These are phyloP conservation scores for Hemaris fuciformis DNA, from an alignment of 2,888 invertebrate species.

Conservation along the genomic window DNA sequence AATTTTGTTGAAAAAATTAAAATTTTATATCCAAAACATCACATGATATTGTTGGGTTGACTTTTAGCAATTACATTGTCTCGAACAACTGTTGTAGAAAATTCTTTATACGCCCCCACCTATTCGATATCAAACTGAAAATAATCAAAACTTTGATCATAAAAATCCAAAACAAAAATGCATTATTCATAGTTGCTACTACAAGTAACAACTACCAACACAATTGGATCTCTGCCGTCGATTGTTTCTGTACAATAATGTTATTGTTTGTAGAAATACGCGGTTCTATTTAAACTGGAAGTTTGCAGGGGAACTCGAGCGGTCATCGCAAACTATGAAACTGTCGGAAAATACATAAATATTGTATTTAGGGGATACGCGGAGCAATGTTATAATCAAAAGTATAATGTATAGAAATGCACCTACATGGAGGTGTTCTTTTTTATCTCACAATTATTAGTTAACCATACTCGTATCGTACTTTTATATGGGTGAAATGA, in stretches of 20 bases:
- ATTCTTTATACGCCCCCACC: conserved; percentile 36
- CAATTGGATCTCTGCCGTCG: conserved; percentile 43
- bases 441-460: background rate
- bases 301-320: conserved; percentile 51
- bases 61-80: conserved; percentile 62
- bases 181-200: conserved; percentile 79
- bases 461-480: background rate
- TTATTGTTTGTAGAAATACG: conserved; percentile 42
- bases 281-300: conserved; percentile 55
- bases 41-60: background rate
- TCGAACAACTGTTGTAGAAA: conserved; percentile 25
- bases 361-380: conserved; percentile 64
- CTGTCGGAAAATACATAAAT: conserved; percentile 79
- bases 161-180: conserved; percentile 82
- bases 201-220: conserved; percentile 56
- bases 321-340: conserved; percentile 75
- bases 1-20: no score
- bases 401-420: conserved; percentile 8
- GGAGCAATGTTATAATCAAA: conserved; percentile 32
- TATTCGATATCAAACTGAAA: conserved; percentile 76
- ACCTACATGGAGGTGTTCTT: background rate
- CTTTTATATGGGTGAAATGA: no score
- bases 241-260: conserved; percentile 38
- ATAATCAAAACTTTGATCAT: conserved; percentile 82
- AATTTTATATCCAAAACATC: background rate